Evolutionary conservation across 2,113 vertebrate species (phyloP).

Genomic region (Hipposideros armiger): DNA sequence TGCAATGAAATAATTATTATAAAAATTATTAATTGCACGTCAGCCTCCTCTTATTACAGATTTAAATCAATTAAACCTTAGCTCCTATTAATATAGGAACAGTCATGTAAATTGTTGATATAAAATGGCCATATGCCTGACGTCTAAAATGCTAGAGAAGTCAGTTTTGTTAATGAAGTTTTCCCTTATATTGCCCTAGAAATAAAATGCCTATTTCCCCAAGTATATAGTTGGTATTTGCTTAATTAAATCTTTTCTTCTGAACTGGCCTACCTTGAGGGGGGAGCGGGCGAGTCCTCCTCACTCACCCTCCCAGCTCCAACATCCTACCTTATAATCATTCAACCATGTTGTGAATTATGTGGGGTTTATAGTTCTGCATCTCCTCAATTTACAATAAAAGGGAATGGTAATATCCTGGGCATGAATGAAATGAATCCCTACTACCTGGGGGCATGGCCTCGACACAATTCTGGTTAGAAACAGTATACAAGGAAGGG

Average conservation of each 20-base stretch:
- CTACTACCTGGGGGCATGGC: neutral
- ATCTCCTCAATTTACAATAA: slow-evolving; percentile 17
- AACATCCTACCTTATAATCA: neutral
- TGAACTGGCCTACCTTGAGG: neutral
- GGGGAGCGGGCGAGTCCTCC: neutral
- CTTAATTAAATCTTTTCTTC: slow-evolving; percentile 14
- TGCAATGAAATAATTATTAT: neutral
- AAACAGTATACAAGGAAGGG: neutral
- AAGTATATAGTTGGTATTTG: slow-evolving; percentile 24
- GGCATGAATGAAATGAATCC: neutral
- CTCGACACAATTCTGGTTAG: neutral
- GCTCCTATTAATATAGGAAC: neutral
- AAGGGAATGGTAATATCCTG: neutral
- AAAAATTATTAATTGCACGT: slow-evolving; percentile 32
- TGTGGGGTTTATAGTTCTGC: neutral
- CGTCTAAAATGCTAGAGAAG: slow-evolving; percentile 23
- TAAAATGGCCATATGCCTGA: neutral
- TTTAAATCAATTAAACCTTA: slow-evolving; percentile 40
- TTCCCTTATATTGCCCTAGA: slow-evolving; percentile 9
- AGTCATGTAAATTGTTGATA: neutral
- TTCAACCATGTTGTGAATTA: neutral
- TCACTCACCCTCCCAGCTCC: neutral
- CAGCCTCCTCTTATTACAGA: neutral
- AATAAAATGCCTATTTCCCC: neutral
- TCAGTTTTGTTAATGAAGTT: slow-evolving; percentile 19